Evolutionary conservation across 2,113 vertebrate species (phyloP), one percentile per base, ranked within the genome.

Genomic region (Toxostoma redivivum): DNA sequence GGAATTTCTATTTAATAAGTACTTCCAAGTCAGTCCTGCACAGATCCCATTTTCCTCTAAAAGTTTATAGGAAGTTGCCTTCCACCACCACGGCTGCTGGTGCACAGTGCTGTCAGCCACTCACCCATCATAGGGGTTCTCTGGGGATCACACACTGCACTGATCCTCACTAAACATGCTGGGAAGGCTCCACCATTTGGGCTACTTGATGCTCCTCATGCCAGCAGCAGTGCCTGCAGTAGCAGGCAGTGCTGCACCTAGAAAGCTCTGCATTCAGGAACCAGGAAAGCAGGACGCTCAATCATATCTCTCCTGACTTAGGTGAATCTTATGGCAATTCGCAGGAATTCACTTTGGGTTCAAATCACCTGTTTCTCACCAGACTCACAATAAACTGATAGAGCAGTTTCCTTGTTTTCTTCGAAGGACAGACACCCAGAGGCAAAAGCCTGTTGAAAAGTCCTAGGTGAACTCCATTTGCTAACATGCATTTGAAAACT

Each of bases 401-500:
- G 40, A 93, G 35, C 28, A 61, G 35, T 90, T 90, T 74, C 44
- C 54, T 84, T 60, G 38, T 79, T 62, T 88, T 92, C 76, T 61
- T 91, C 31, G 66, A 66, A 58, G 51, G 40, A 78, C 30, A 71
- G 60, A 56, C 24, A 81, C 7, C 9, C 33, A 73, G 33, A 61
- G 40, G 82, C n/a, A 87, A 93, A 93, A 53, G 78, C 48, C 93
- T 88, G 77, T 48, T 92, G 50, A 93, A 78, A 44, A 92, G 86
- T 71, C 58, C 67, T 87, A 94, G 53, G 77, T 86, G 65, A 96
- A 92, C 37, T 58, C 76, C 86, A 73, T 95, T 96, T 7, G 85
- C 94, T 96, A 95, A 88, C 72, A 81, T 31, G 58, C 10, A 97
- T 95, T 35, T 96, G 95, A 97, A 97, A 98, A 97, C 93, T 97